Evolutionary conservation across 2,797 vertebrate genomes (phyloP), one percentile per base, ranked within the genome.

Genomic region (Tragopan temminckii): DNA sequence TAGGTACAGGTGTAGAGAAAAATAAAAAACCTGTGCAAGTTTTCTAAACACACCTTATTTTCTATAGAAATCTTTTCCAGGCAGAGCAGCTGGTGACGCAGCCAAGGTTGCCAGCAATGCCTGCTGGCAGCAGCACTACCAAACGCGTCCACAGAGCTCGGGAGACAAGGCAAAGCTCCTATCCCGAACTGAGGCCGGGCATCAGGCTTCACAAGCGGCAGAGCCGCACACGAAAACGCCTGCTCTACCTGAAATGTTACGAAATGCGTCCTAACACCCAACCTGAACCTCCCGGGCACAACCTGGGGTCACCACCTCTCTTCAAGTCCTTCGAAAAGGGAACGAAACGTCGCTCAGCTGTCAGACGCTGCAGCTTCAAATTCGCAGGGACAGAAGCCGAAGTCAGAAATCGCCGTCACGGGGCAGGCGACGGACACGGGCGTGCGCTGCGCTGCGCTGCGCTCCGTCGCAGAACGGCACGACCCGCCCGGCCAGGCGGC

Each of bases 11-110:
- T 3, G 38, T 7, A 53, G 27, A 53, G 52, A 53, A 10, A 29
- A 29, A 52, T 16, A 52, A 14, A 52, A 52, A 29, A 52, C 5
- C 50, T 75, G 25, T 13, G 31, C n/a, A 11, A 0, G 0, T 61
- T 76, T 86, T 81, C 75, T 75, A 66, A 88, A 78, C 1, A 1
- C 38, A 27, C 0, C n/a, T 64, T 42, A 17, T 67, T 83, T 83
- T 66, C 57, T 29, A 21, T 66, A 29, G 13, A 86, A 82, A 57
- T 15, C 21, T 3, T 29, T 8, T 43, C 63, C 52, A 62, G 25
- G 24, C 7, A 63, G 38, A 25, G 7, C 16, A 43, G 20, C 14
- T 21, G 59, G 25, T 27, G 67, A 64, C 29, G 3, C 53, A 42
- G 9, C 59, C 8, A 31, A 38, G 25, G 23, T n/a, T 29, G 27